A percentile compares a stretch with the other conserved stretches of the same genome.
These are phyloP conservation scores for Aethes cnicana DNA, from an alignment of 2,888 invertebrate species.

Conservation along the genomic window DNA sequence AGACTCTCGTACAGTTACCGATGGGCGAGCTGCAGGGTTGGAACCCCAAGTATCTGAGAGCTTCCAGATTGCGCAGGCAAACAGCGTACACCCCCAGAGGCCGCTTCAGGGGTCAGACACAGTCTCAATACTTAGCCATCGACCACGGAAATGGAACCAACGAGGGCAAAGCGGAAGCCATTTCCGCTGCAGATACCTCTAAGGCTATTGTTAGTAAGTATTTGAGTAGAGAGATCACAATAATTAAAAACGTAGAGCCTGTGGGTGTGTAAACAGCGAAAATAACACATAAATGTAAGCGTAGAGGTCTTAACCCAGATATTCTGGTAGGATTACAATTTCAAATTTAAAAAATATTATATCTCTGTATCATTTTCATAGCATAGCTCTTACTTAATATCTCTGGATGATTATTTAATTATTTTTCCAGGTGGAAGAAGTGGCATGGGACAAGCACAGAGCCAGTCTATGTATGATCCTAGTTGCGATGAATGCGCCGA, in stretches of 20 bases:
- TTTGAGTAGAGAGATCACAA: no score
- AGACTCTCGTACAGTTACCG: constrained; percentile 6
- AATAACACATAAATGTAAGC: no score
- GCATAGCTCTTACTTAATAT: no score
- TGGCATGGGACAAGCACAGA: constrained; percentile 95
- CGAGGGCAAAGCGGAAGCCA: constrained; percentile 91
- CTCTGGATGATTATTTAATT: no score
- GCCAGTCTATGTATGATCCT: constrained; percentile 87
- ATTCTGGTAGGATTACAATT: no score
- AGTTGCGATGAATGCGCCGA: constrained; percentile 86
- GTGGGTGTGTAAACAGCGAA: no score
- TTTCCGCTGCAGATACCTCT: constrained; percentile 87
- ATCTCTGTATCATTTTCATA: no score
- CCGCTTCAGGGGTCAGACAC: constrained; percentile 88
- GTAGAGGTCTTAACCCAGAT: no score
- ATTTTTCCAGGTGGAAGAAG: constrained; percentile 91
- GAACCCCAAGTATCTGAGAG: neutral
- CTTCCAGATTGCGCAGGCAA: constrained; percentile 47
- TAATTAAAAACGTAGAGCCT: no score
- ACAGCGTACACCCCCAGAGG: constrained; percentile 55
- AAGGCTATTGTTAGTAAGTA: constrained; percentile 88
- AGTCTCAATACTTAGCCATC: constrained; percentile 89
- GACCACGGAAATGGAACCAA: constrained; percentile 79
- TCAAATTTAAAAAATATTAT: no score
- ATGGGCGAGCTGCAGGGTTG: neutral